Evolutionary conservation across 2,888 invertebrate species (phyloP), one percentile per base, ranked within the genome.

Genomic region (Xestobium rufovillosum): DNA sequence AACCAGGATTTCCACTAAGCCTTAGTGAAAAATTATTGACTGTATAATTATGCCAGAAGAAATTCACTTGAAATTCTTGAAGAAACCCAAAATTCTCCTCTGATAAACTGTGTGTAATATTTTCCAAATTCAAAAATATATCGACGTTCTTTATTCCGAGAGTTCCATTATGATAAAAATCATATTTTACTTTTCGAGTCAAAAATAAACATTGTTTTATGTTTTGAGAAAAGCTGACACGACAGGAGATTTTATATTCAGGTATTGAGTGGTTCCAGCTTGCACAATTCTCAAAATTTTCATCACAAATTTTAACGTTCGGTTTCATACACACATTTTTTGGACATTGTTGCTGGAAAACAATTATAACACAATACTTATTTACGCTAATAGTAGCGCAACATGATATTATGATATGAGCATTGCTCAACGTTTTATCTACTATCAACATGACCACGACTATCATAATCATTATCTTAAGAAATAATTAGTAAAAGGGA

Each of bases 1-100:
- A 89, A 2, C 88, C 88, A 1, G 85, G 85, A 60, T 79, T 82
- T 2, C 88, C 88, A 64, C 87, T 87, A 10, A 70, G 49, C 26
- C 49, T 41, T 34, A n/a, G n/a, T n/a, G 48, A 38, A 1, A 59
- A 53, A 36, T 51, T 55, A 39, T 61, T 60, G 13, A 44, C 45
- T 3, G 49, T 54, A 15, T 53, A 48, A 36, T 62, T 56, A 10
- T 36, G 36, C 65, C 65, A 65, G 27, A 51, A 41, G 43, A 59
- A 65, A 19, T 52, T 55, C 9, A 61, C 57, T 33, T 52, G 46
- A 39, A 59, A 60, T 6, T 52, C 46, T 48, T 65, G 64, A 14
- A 38, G 12, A 25, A 43, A 45, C 32, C 49, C 45, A 25, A 37
- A 14, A 33, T 36, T 37, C 19, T 39, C 37, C 2, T 13, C 32